Evolutionary conservation across 2,113 vertebrate species (phyloP).

Genomic region (Maccullochella peelii): DNA sequence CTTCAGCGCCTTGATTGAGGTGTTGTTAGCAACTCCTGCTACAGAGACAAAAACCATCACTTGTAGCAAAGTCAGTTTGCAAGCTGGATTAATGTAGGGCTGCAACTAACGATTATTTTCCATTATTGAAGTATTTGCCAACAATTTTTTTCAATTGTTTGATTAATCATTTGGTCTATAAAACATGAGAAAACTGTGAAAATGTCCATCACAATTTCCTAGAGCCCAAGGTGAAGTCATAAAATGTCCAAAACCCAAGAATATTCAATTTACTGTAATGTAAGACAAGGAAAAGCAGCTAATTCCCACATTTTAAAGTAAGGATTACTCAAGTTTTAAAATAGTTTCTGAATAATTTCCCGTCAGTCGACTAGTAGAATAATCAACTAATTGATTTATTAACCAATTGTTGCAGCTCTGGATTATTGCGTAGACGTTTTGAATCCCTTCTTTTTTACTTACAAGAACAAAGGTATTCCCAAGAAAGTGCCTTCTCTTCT

Average conservation of each 20-base stretch:
- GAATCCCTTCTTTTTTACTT: neutral
- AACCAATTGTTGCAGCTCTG: neutral
- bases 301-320: neutral
- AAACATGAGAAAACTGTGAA: neutral
- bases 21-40: neutral
- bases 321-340: neutral
- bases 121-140: neutral
- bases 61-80: neutral
- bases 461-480: neutral
- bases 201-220: neutral
- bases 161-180: neutral
- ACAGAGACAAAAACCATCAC: neutral
- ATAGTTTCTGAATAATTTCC: neutral
- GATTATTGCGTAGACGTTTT: neutral
- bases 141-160: no score
- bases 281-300: neutral
- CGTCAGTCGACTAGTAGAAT: neutral
- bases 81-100: neutral
- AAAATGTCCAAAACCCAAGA: neutral
- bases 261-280: neutral
- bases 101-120: neutral
- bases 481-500: neutral
- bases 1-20: neutral
- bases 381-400: neutral
- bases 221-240: neutral